Evolutionary conservation across 2,888 invertebrate genomes (phyloP).

Genomic region (Chloromyia formosa): DNA sequence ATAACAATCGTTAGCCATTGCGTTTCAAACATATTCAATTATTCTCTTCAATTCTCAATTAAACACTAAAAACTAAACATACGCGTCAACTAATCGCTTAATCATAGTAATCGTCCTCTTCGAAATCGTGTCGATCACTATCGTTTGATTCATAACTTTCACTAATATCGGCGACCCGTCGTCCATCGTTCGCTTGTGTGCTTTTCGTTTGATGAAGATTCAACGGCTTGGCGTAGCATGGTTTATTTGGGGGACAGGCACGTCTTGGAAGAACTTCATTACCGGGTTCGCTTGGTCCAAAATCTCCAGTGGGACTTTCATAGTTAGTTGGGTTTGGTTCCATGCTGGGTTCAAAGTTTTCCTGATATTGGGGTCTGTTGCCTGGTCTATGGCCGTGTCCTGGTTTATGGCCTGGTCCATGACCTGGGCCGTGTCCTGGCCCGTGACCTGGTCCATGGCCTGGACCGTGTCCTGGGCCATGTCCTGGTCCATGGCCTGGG

Average conservation of each 20-base stretch:
- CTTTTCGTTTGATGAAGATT: not conserved
- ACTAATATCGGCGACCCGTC: not conserved
- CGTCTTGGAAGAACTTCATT: constrained; percentile 11
- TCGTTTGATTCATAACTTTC: not conserved
- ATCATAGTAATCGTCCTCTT: constrained; percentile 20
- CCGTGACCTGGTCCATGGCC: not conserved
- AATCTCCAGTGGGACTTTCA: too few relatives aligned
- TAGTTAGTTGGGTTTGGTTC: not conserved
- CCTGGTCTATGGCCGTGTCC: not conserved
- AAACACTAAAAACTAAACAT: not conserved
- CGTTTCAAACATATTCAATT: constrained; percentile 13
- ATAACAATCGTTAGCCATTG: not conserved
- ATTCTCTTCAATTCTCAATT: not conserved
- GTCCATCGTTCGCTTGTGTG: not conserved
- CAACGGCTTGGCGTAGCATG: not conserved
- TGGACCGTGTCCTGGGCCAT: not conserved
- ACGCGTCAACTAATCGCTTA: not conserved
- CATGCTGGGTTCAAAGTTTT: not conserved
- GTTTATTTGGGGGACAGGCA: constrained; percentile 13
- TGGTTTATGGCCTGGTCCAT: not conserved
- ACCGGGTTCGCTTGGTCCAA: not conserved
- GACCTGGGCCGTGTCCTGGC: not conserved
- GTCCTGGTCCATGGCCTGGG: not conserved
- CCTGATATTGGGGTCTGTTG: not conserved
- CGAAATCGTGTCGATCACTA: not conserved